Percentiles rank a stretch among this genome's conserved stretches.
These are phyloP conservation scores for Chironomus tepperi DNA, from an alignment of 1,140 invertebrate genomes.

Conservation along the genomic window DNA sequence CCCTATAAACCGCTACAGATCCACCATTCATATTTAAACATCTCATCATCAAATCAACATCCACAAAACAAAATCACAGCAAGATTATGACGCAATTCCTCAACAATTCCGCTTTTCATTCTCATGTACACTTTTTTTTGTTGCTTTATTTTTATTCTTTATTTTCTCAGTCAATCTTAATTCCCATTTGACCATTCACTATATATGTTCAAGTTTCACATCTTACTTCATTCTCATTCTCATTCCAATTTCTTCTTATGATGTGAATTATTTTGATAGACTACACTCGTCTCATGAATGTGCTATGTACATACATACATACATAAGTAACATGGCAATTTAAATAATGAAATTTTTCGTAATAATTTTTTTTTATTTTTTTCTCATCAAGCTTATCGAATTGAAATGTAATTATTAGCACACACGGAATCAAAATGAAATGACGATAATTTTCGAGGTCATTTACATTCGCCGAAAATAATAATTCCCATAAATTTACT, in stretches of 20 bases:
- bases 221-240: not conserved
- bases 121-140: not conserved
- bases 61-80: no score
- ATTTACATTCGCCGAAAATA: not conserved
- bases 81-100: not conserved
- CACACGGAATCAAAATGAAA: not conserved
- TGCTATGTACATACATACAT: not conserved
- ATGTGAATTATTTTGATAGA: not conserved
- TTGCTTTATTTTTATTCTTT: no score
- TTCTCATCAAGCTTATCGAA: constrained; percentile 1
- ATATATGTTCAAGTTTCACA: not conserved
- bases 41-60: no score
- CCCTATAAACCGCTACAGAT: no score
- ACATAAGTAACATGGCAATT: no score
- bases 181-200: constrained; percentile 2
- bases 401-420: not conserved
- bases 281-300: not conserved
- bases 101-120: not conserved
- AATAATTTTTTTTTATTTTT: no score
- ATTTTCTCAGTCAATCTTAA: not conserved
- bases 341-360: no score
- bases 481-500: not conserved
- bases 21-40: no score
- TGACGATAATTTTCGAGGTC: constrained; percentile 7
- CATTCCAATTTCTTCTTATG: no score